These are phyloP conservation scores for Ranitomeya variabilis DNA, from an alignment of 2,113 vertebrate genomes.

Conservation along the genomic window DNA sequence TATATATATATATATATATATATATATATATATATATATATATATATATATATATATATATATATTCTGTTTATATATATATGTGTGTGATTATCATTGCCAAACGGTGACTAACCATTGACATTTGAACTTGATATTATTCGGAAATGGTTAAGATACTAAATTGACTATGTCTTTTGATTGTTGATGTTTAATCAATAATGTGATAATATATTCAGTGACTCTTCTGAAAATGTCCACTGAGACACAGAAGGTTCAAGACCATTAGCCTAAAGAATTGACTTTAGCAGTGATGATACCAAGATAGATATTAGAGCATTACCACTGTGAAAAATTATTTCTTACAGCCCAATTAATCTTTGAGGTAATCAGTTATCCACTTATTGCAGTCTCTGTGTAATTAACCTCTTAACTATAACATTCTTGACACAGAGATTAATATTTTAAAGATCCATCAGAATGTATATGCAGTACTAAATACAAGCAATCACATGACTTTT, in stretches of 20 bases:
- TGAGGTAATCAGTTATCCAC: conserved; percentile 25
- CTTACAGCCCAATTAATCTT: conserved; percentile 43
- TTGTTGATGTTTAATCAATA: conserved; percentile 50
- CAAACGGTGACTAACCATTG: background rate
- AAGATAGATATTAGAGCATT: conserved; percentile 52
- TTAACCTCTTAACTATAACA: conserved; percentile 9
- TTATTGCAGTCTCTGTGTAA: conserved; percentile 24
- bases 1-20: background rate
- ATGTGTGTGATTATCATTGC: background rate
- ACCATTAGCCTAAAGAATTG: conserved; percentile 53
- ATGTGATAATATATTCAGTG: conserved; percentile 49
- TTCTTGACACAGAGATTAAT: background rate
- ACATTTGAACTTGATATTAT: conserved; percentile 11
- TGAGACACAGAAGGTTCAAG: conserved; percentile 43
- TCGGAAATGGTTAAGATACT: conserved; percentile 39
- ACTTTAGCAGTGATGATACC: conserved; percentile 39
- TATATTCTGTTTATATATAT: background rate
- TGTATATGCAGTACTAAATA: background rate
- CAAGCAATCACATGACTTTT: background rate
- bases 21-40: background rate
- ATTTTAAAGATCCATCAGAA: background rate
- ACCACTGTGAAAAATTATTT: conserved; percentile 44
- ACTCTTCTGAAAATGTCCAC: conserved; percentile 47
- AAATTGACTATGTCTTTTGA: conserved; percentile 21
- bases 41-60: too few species aligned